Evolutionary conservation across 2,113 vertebrate species (phyloP).

Genomic region (Vombatus ursinus): DNA sequence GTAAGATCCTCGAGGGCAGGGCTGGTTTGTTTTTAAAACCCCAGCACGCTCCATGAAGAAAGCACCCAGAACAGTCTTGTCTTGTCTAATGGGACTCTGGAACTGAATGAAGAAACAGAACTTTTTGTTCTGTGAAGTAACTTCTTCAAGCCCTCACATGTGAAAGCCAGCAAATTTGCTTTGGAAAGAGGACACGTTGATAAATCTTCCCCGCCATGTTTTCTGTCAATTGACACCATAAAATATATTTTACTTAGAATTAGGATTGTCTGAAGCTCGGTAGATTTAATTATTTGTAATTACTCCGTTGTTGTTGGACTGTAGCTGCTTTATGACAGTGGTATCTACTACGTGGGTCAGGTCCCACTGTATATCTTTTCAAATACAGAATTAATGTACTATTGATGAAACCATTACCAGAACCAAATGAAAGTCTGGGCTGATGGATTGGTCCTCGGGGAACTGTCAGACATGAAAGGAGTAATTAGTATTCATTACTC

Average conservation of each 20-base stretch:
- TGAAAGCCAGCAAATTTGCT: slow-evolving; percentile 82
- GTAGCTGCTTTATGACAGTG: slow-evolving; percentile 90
- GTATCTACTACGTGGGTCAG: slow-evolving; percentile 90
- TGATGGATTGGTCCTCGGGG: slow-evolving; percentile 98
- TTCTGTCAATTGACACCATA: slow-evolving; percentile 87
- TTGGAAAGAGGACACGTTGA: slow-evolving; percentile 82
- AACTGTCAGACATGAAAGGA: slow-evolving; percentile 98
- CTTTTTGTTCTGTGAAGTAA: slow-evolving; percentile 71
- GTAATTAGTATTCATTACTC: slow-evolving; percentile 99
- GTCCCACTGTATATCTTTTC: slow-evolving; percentile 99
- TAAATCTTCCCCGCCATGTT: slow-evolving; percentile 83
- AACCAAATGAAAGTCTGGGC: slow-evolving; percentile 99
- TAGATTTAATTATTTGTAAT: slow-evolving; percentile 98
- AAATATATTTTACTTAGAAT: slow-evolving; percentile 96
- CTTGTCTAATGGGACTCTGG: neutral
- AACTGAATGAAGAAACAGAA: slow-evolving; percentile 21
- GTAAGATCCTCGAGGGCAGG: neutral
- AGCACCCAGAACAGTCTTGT: neutral
- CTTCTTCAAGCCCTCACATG: slow-evolving; percentile 78
- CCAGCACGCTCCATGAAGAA: neutral
- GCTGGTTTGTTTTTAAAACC: neutral
- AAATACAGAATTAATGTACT: slow-evolving; percentile 99
- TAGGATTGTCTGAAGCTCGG: slow-evolving; percentile 92
- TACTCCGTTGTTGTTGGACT: slow-evolving; percentile 91
- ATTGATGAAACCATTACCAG: slow-evolving; percentile 99